These are phyloP conservation scores for Bombus huntii DNA, from an alignment of 1,140 invertebrate genomes.

Conservation along the genomic window DNA sequence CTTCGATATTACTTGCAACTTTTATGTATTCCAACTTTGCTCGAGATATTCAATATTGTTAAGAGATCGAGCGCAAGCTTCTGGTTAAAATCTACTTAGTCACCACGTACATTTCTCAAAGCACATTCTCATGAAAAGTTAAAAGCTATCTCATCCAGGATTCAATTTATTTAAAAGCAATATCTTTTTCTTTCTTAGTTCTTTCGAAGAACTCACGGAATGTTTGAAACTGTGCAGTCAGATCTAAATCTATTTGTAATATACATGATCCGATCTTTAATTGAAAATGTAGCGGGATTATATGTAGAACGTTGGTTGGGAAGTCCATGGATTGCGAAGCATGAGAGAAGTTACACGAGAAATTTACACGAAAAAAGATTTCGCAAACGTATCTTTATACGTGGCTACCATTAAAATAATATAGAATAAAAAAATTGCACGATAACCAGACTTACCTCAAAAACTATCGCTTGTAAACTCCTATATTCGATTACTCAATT, in stretches of 20 bases:
- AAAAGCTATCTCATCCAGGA: too few species aligned
- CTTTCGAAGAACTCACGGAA: not conserved
- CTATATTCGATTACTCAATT: not conserved
- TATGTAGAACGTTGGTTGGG: not conserved
- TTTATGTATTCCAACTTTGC: too few species aligned
- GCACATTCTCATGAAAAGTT: too few species aligned
- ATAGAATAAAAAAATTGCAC: not conserved
- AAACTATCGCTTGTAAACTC: not conserved
- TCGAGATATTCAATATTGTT: too few species aligned
- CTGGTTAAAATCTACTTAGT: too few species aligned
- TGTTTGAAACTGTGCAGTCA: not conserved
- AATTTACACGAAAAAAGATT: not conserved
- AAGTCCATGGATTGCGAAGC: not conserved
- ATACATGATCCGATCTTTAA: not conserved
- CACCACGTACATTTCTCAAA: too few species aligned
- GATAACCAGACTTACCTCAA: not conserved
- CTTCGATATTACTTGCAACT: too few species aligned
- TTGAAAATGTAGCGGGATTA: not conserved
- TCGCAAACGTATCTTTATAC: not conserved
- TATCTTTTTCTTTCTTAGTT: not conserved
- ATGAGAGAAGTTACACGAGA: not conserved
- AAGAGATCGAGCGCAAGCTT: too few species aligned
- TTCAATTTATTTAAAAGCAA: not conserved
- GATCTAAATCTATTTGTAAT: not conserved
- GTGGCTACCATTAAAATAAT: not conserved